Evolutionary conservation across 2,797 vertebrate species (phyloP).

Genomic region (Myotis pilosus): DNA sequence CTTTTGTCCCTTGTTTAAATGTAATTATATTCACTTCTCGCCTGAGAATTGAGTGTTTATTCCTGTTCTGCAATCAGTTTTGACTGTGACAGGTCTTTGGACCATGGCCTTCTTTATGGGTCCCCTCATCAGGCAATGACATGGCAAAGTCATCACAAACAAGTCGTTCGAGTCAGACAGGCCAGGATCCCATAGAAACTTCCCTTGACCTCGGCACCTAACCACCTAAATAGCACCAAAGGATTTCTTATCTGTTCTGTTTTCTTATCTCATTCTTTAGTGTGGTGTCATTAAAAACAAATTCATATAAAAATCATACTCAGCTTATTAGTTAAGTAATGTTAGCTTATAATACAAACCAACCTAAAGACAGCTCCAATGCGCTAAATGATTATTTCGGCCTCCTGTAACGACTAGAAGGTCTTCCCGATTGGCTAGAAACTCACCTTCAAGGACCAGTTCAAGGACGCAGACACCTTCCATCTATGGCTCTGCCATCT

Average conservation of each 20-base stretch:
- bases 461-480: background rate
- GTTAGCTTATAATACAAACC: background rate
- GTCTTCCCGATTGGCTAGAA: background rate
- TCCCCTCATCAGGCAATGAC: background rate
- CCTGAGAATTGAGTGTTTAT: slow-evolving; percentile 10
- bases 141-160: background rate
- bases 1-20: background rate
- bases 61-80: background rate
- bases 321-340: background rate
- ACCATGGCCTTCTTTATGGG: background rate
- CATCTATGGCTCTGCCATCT: background rate
- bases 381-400: background rate
- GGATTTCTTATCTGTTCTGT: background rate
- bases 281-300: background rate
- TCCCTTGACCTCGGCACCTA: background rate
- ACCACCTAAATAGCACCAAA: background rate
- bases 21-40: background rate
- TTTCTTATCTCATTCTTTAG: background rate
- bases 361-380: background rate
- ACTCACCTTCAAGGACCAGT: background rate
- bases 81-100: background rate
- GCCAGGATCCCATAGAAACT: background rate
- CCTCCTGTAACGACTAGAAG: background rate
- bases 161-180: background rate
- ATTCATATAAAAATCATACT: background rate